Evolutionary conservation across 2,113 vertebrate species (phyloP).

Genomic region (Ptilorrhoa leucosticta): DNA sequence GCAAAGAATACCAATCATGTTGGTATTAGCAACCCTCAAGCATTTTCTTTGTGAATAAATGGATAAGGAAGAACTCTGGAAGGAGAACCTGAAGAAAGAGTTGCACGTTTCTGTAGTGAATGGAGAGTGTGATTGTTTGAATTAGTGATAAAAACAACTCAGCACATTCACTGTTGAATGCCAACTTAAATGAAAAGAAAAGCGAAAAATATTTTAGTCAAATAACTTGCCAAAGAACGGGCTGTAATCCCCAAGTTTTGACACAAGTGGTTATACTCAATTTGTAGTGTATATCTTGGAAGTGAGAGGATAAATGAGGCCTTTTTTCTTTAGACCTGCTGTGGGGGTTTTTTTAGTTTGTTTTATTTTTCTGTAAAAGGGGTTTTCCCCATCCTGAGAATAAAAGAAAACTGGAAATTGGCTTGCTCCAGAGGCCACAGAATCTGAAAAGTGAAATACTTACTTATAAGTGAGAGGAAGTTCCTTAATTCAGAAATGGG

Average conservation of each 20-base stretch:
- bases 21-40: background rate
- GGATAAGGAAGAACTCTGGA: background rate
- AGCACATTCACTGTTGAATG: rapidly evolving
- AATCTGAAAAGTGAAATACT: background rate
- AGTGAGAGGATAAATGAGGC: background rate
- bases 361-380: background rate
- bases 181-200: background rate
- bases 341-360: background rate
- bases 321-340: background rate
- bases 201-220: background rate
- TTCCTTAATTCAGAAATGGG: background rate
- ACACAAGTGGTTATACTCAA: rapidly evolving
- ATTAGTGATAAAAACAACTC: background rate
- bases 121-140: background rate
- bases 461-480: background rate
- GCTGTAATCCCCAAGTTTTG: background rate
- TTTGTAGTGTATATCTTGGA: background rate
- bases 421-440: background rate
- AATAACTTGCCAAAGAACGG: background rate
- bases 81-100: background rate
- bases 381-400: rapidly evolving
- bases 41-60: background rate
- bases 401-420: background rate
- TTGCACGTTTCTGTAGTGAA: background rate
- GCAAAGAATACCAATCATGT: background rate